A percentile compares a stretch with the other conserved stretches of the same genome.
Conservation (phyloP, 2,888 invertebrate genomes). For the Synergus umbraculus region DNA sequence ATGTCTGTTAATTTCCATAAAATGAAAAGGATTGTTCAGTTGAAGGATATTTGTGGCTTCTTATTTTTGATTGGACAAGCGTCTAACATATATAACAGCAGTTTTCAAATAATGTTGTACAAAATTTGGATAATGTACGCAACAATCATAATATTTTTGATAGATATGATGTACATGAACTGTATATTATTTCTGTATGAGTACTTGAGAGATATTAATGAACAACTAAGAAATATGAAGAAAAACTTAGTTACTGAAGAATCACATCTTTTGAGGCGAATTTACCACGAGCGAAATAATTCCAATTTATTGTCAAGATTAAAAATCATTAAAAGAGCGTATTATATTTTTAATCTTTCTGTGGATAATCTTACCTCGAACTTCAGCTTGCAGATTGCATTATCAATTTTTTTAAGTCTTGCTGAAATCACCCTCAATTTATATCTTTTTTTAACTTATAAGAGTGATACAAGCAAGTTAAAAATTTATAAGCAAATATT, state of each 20-base stretch:
- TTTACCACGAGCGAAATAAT: constrained; percentile 62
- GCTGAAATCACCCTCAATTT: constrained; percentile 66
- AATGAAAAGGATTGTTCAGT: constrained; percentile 58
- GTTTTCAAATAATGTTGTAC: constrained; percentile 2
- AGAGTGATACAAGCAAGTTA: constrained; percentile 49
- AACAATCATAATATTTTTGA: constrained; percentile 59
- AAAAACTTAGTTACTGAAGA: constrained; percentile 58
- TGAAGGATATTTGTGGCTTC: constrained; percentile 60
- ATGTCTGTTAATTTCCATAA: constrained; percentile 18
- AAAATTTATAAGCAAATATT: constrained; percentile 63
- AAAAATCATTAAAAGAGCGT: constrained; percentile 58
- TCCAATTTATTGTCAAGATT: constrained; percentile 60
- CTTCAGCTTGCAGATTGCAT: background rate
- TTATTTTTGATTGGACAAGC: constrained; percentile 55
- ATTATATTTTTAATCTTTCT: constrained; percentile 50
- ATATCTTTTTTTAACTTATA: constrained; percentile 64
- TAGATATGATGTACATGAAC: constrained; percentile 63
- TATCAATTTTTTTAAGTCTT: constrained; percentile 57
- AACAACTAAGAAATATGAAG: constrained; percentile 55
- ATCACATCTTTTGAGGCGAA: constrained; percentile 65
- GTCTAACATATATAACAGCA: constrained; percentile 49
- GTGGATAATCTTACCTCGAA: background rate
- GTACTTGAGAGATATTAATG: constrained; percentile 61
- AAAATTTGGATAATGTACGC: constrained; percentile 54
- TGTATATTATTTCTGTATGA: constrained; percentile 59